These are phyloP conservation scores for Pagetopsis macropterus DNA, from an alignment of 2,797 vertebrate genomes.

Conservation along the genomic window DNA sequence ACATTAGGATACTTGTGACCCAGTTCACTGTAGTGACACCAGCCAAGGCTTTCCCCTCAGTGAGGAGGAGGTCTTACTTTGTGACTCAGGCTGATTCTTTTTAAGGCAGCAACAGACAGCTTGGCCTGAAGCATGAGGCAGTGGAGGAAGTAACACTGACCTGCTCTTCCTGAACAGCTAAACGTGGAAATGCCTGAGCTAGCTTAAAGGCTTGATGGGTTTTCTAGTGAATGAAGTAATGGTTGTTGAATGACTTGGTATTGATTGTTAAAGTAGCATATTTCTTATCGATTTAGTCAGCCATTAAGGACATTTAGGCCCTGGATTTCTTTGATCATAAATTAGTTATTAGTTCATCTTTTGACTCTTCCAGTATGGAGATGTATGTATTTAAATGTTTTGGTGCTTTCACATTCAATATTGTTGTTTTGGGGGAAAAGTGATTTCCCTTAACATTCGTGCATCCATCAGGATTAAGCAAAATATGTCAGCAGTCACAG, in stretches of 20 bases:
- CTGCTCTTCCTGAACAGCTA: conserved; percentile 32
- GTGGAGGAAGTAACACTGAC: conserved; percentile 36
- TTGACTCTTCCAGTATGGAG: not conserved
- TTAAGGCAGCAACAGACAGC: conserved; percentile 37
- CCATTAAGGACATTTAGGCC: not conserved
- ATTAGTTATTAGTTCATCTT: not conserved
- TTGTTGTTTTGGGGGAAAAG: not conserved
- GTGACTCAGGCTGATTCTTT: conserved; percentile 39
- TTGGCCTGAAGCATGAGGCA: conserved; percentile 26
- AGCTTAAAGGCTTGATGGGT: conserved; percentile 1
- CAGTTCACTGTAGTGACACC: conserved; percentile 58
- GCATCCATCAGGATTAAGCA: not conserved
- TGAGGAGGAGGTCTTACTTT: conserved; percentile 23
- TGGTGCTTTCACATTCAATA: not conserved
- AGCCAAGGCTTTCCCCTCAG: conserved; percentile 43
- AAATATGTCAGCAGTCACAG: not conserved
- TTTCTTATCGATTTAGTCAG: not conserved
- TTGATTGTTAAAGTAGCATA: not conserved
- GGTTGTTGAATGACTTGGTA: not conserved
- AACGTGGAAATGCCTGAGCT: conserved; percentile 27
- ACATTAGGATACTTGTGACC: conserved; percentile 66
- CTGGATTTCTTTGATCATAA: too few relatives aligned
- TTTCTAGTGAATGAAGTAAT: conserved; percentile 13
- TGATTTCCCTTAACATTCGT: not conserved
- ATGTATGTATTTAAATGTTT: not conserved